Evolutionary conservation across 2,797 vertebrate genomes (phyloP), one percentile per base, ranked within the genome.

Genomic region (Gobio occitaniae): DNA sequence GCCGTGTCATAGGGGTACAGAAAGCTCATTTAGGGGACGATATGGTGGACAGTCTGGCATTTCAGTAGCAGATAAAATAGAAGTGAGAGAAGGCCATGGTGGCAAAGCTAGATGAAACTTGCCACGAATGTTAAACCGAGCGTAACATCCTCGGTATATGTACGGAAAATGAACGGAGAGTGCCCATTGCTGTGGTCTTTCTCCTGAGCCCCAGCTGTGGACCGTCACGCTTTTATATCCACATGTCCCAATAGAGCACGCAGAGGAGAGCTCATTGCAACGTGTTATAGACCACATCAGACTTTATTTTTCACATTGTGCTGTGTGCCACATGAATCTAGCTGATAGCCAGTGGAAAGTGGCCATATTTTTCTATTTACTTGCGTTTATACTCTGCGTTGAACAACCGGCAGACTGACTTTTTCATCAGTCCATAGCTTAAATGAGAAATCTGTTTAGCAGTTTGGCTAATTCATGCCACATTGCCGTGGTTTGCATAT

Each of bases 11-110:
- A 16, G 75, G 32, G 6, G 86, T 76, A 87, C 83, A 79, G 77
- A 89, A 87, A 83, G 83, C 90, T 90, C 78, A 87, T 89, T 88
- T 78, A 87, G 78, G 66, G 82, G 82, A 84, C 82, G 78, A 87
- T 66, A 83, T 78, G 85, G 85, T 85, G 86, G 87, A 89, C 76
- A 84, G 80, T 68, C 80, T 86, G 86, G 86, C 89, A 87, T 87
- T 88, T 87, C 86, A 88, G 83, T 80, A 38, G 72, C 75, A 59
- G 85, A 90, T 90, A 88, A 88, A 87, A 86, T 29, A 80, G 72
- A 70, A 82, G 72, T 54, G 41, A 47, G 77, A 86, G 82, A 82
- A 59, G 65, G 79, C 80, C 50, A 83, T 82, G 52, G 80, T 84
- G 54, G 84, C 59, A 70, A 84, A 89, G 85, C 87, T 87, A 86